Evolutionary conservation across 2,888 invertebrate genomes (phyloP).

Genomic region (Prosopocoilus inquinatus): DNA sequence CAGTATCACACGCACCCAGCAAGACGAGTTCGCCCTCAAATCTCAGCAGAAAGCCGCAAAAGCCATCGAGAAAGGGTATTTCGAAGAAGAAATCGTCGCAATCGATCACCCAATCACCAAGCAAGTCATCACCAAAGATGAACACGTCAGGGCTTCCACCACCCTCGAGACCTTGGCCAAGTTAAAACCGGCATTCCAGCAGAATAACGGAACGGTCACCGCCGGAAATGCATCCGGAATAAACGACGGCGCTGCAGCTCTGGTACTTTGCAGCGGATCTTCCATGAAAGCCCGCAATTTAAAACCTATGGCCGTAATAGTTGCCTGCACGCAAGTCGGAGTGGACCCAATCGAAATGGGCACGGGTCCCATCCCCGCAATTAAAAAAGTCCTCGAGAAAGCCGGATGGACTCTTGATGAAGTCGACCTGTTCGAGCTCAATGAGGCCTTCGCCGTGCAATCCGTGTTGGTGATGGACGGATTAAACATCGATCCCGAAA

Average conservation of each 20-base stretch:
- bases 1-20: conserved; percentile 63
- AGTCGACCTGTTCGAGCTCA: conserved; percentile 80
- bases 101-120: conserved; percentile 45
- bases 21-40: conserved; percentile 66
- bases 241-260: conserved; percentile 87
- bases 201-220: conserved; percentile 68
- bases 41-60: conserved; percentile 66
- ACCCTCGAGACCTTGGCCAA: conserved; percentile 61
- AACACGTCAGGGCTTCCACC: conserved; percentile 66
- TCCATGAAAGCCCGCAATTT: conserved; percentile 57
- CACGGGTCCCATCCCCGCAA: conserved; percentile 72
- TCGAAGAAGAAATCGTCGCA: conserved; percentile 70
- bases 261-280: conserved; percentile 68
- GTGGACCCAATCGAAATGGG: conserved; percentile 83
- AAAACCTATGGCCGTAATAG: conserved; percentile 69
- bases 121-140: conserved; percentile 54
- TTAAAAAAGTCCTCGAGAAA: conserved; percentile 61
- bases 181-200: conserved; percentile 63
- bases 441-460: conserved; percentile 84
- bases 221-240: conserved; percentile 78
- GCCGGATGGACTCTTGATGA: conserved; percentile 66
- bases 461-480: conserved; percentile 62
- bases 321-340: conserved; percentile 75
- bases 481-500: conserved; percentile 63
- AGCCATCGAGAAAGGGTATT: conserved; percentile 63